phyloP scores from a whole-genome alignment of 1,140 invertebrate species.

The Drosophila prosaltans region DNA sequence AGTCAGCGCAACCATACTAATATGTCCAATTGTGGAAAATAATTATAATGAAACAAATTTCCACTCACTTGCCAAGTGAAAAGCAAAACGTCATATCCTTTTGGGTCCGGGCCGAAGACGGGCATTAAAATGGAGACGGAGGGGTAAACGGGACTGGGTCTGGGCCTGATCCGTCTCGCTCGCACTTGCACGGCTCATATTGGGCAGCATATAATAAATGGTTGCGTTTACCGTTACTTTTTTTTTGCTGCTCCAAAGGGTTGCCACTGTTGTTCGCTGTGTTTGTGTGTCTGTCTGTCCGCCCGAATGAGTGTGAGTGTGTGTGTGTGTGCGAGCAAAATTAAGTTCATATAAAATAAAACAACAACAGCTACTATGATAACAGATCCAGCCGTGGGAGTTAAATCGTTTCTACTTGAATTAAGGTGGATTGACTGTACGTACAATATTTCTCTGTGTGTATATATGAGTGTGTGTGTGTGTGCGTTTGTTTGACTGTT shows the following conservation, averaged over 20 bases:
- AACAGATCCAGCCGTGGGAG: constrained; percentile 59
- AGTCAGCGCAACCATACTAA: constrained; percentile 82
- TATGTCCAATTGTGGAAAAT: constrained; percentile 84
- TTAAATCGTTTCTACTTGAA: constrained; percentile 78
- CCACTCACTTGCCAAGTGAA: constrained; percentile 82
- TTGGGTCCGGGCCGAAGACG: constrained; percentile 20
- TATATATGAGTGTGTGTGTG: background rate
- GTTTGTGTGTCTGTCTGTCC: constrained; percentile 17
- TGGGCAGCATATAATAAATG: constrained; percentile 69
- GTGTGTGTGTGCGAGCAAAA: constrained; percentile 58
- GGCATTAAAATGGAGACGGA: background rate
- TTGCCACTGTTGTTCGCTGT: constrained; percentile 50
- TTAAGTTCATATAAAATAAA: constrained; percentile 81
- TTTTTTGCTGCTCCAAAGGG: constrained; percentile 63
- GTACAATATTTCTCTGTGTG: background rate
- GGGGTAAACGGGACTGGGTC: background rate
- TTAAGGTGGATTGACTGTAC: constrained; percentile 68
- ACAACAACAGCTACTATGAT: constrained; percentile 64
- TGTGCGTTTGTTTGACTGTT: constrained; percentile 2
- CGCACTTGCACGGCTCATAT: constrained; percentile 26
- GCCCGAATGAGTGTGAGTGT: background rate
- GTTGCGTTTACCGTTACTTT: constrained; percentile 79
- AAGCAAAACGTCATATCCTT: constrained; percentile 81
- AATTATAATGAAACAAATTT: constrained; percentile 84
- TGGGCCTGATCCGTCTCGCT: constrained; percentile 51